These are phyloP conservation scores for Trididemnum nubilum DNA, from an alignment of 23 tunicate species.

Conservation along the genomic window DNA sequence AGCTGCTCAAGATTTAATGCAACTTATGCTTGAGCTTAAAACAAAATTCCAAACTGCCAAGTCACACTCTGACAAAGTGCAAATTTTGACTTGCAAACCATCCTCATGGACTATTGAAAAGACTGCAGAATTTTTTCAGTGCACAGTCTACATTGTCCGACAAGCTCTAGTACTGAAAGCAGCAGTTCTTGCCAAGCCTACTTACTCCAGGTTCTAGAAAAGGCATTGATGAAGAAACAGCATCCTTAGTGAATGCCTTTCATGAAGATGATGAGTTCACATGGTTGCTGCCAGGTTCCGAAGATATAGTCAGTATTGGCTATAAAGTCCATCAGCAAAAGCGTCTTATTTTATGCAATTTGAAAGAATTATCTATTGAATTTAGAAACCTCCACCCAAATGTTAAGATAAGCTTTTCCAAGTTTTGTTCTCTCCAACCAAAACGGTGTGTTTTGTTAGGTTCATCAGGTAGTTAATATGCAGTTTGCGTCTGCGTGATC, in stretches of 20 bases:
- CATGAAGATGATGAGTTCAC: slow-evolving; percentile 28
- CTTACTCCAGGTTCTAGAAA: slow-evolving; percentile 6
- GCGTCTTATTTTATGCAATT: slow-evolving; percentile 23
- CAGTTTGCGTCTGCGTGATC: slow-evolving; percentile 18
- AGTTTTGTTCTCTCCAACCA: slow-evolving; percentile 9
- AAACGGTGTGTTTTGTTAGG: slow-evolving; percentile 18
- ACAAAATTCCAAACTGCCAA: slow-evolving; percentile 7
- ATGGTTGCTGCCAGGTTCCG: slow-evolving; percentile 31
- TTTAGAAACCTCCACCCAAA: slow-evolving; percentile 9
- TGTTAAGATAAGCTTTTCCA: slow-evolving; percentile 11
- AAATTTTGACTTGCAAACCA: slow-evolving; percentile 30
- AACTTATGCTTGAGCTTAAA: slow-evolving; percentile 14
- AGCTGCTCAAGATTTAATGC: slow-evolving; percentile 18
- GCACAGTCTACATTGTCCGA: slow-evolving; percentile 16
- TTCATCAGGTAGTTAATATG: slow-evolving; percentile 24
- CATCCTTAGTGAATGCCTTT: slow-evolving; percentile 12
- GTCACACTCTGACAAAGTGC: slow-evolving; percentile 6
- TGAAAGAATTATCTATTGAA: slow-evolving; percentile 13
- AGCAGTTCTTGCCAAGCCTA: not conserved
- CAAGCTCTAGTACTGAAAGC: slow-evolving; percentile 20
- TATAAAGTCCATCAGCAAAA: slow-evolving; percentile 25
- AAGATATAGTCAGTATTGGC: slow-evolving; percentile 8
- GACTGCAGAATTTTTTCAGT: slow-evolving; percentile 25
- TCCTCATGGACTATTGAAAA: slow-evolving; percentile 26
- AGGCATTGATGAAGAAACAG: slow-evolving; percentile 17